Conservation (phyloP, 35 echinoderm and acorn worm genomes). For the Ophiothrix spiculata region DNA sequence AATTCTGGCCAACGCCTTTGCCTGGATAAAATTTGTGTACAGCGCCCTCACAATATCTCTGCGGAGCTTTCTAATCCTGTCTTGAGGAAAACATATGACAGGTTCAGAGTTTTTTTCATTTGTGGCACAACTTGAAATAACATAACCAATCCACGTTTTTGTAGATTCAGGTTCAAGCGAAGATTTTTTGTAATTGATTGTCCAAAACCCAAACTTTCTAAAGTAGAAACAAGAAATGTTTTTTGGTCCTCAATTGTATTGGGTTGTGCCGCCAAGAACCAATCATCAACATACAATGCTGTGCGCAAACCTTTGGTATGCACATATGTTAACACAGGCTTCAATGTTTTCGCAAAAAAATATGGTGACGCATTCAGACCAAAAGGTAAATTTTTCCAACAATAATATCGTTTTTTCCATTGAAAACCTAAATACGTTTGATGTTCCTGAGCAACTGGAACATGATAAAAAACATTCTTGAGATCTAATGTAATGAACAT, state of each 20-base stretch:
- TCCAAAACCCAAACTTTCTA: background rate
- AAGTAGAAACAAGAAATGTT: background rate
- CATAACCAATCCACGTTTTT: background rate
- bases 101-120: background rate
- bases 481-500: constrained; percentile 20
- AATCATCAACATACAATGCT: constrained; percentile 27
- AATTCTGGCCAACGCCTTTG: constrained; percentile 38
- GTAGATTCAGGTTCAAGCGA: background rate
- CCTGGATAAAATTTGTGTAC: background rate
- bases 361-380: constrained; percentile 24
- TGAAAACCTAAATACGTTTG: constrained; percentile 1
- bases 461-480: constrained; percentile 21
- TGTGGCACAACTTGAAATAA: no score
- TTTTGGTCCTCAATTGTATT: background rate
- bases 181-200: constrained; percentile 13
- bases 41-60: background rate
- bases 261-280: constrained; percentile 2
- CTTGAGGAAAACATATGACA: background rate
- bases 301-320: background rate
- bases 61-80: background rate
- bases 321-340: constrained; percentile 6
- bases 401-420: constrained; percentile 10
- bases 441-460: background rate
- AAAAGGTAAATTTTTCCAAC: constrained; percentile 15
- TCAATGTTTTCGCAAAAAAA: background rate